Evolutionary conservation across 2,888 invertebrate genomes (phyloP).

Genomic region (Fragum fragum): DNA sequence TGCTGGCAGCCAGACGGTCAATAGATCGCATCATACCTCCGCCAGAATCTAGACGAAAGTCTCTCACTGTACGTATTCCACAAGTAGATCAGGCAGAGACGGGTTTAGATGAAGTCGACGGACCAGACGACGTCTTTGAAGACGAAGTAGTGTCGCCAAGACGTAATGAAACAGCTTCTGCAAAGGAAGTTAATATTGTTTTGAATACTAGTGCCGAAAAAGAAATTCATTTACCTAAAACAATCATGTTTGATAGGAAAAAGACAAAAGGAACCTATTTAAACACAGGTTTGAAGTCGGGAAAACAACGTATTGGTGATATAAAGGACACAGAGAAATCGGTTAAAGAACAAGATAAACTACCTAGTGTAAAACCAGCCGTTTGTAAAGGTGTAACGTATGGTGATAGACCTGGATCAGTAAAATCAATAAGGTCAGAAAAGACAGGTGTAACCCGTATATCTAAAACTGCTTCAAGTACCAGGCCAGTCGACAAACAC

Average conservation of each 20-base stretch:
- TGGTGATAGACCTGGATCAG: constrained; percentile 2
- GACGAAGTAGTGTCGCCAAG: background rate
- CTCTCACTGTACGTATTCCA: constrained; percentile 53
- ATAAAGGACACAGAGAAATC: constrained; percentile 2
- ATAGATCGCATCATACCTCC: constrained; percentile 38
- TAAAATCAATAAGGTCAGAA: background rate
- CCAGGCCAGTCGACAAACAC: background rate
- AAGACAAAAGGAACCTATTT: background rate
- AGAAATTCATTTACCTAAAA: constrained; percentile 27
- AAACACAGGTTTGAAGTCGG: background rate
- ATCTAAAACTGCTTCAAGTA: background rate
- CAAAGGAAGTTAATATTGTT: constrained; percentile 18
- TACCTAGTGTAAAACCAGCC: constrained; percentile 11
- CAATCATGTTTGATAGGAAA: background rate
- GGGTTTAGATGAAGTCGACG: background rate
- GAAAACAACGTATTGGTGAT: background rate
- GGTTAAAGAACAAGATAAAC: background rate
- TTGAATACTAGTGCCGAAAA: constrained; percentile 3
- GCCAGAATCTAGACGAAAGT: constrained; percentile 23
- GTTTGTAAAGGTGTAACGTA: constrained; percentile 16
- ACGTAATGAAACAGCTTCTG: background rate
- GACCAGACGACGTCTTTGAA: constrained; percentile 1
- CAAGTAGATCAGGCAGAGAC: constrained; percentile 41
- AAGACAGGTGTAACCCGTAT: constrained; percentile 7
- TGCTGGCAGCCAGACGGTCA: constrained; percentile 44